Evolutionary conservation across 2,888 invertebrate genomes (phyloP).

Genomic region (Germaria angustata): DNA sequence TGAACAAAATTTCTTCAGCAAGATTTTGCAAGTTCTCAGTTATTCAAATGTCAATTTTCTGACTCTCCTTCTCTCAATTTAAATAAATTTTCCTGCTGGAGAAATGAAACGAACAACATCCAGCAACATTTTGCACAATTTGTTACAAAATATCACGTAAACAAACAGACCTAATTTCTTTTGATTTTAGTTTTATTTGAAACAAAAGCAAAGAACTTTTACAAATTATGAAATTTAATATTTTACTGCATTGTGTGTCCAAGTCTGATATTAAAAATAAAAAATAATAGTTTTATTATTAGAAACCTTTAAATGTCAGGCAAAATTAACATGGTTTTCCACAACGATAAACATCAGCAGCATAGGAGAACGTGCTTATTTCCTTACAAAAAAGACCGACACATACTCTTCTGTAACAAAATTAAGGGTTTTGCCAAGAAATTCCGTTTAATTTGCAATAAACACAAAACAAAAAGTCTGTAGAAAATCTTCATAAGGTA

Average conservation of each 20-base stretch:
- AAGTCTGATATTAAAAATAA: neutral
- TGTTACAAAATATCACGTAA: too few species aligned
- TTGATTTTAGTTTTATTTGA: neutral
- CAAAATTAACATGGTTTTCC: constrained; percentile 67
- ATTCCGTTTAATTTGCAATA: constrained; percentile 15
- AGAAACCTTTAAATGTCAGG: constrained; percentile 65
- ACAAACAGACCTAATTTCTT: constrained; percentile 6
- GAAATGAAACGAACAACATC: too few species aligned
- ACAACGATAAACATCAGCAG: constrained; percentile 65
- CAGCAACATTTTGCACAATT: too few species aligned
- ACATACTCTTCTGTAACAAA: constrained; percentile 14
- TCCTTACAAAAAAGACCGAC: neutral
- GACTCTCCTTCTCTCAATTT: too few species aligned
- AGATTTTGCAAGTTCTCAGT: too few species aligned
- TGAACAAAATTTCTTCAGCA: too few species aligned
- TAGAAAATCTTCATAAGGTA: constrained; percentile 55
- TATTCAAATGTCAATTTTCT: too few species aligned
- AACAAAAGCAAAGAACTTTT: neutral
- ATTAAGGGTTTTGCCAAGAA: constrained; percentile 10
- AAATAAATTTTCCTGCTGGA: too few species aligned
- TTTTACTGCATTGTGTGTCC: constrained; percentile 34
- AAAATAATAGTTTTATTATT: constrained; percentile 42
- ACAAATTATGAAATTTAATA: constrained; percentile 57
- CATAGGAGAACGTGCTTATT: constrained; percentile 38
- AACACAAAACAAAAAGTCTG: neutral